Percentiles rank a stretch among this genome's conserved stretches.
These are phyloP conservation scores for Brachystomella parvula DNA, from an alignment of 1,140 invertebrate species.

Conservation along the genomic window DNA sequence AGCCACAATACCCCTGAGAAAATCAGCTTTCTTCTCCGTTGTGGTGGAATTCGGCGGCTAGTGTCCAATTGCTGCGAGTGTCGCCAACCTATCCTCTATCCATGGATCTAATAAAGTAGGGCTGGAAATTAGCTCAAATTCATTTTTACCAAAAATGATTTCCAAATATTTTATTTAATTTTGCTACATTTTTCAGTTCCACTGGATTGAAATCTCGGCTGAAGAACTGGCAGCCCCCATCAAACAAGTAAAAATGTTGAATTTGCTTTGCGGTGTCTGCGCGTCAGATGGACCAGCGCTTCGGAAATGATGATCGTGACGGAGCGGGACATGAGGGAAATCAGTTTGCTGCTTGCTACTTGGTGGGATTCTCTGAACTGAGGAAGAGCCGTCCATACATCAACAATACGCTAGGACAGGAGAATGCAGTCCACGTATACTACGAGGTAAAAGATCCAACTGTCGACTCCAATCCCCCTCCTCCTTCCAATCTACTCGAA, in stretches of 20 bases:
- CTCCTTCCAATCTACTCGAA: too few relatives aligned
- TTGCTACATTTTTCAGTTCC: slow-evolving; percentile 42
- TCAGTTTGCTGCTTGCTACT: slow-evolving; percentile 26
- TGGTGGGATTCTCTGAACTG: slow-evolving; percentile 54
- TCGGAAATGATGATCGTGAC: slow-evolving; percentile 61
- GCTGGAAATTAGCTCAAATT: slow-evolving; percentile 41
- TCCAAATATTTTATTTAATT: slow-evolving; percentile 1
- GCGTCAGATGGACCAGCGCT: slow-evolving; percentile 46
- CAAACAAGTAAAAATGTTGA: slow-evolving; percentile 56
- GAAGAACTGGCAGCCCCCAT: slow-evolving; percentile 59
- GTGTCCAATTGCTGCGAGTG: slow-evolving; percentile 57
- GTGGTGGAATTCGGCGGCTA: slow-evolving; percentile 48
- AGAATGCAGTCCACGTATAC: slow-evolving; percentile 53
- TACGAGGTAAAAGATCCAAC: slow-evolving; percentile 50
- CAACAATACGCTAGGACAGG: slow-evolving; percentile 59
- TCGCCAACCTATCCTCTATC: slow-evolving; percentile 48
- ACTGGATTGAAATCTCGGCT: slow-evolving; percentile 54
- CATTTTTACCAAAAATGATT: too few relatives aligned
- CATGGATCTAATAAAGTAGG: slow-evolving; percentile 41
- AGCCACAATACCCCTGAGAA: slow-evolving; percentile 51
- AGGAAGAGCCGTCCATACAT: slow-evolving; percentile 55
- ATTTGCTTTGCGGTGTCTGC: slow-evolving; percentile 52
- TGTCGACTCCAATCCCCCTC: too few relatives aligned
- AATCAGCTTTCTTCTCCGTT: slow-evolving; percentile 51
- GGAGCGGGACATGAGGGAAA: slow-evolving; percentile 59